Conservation (phyloP, 2,888 invertebrate species). For the Abrostola tripartita region DNA sequence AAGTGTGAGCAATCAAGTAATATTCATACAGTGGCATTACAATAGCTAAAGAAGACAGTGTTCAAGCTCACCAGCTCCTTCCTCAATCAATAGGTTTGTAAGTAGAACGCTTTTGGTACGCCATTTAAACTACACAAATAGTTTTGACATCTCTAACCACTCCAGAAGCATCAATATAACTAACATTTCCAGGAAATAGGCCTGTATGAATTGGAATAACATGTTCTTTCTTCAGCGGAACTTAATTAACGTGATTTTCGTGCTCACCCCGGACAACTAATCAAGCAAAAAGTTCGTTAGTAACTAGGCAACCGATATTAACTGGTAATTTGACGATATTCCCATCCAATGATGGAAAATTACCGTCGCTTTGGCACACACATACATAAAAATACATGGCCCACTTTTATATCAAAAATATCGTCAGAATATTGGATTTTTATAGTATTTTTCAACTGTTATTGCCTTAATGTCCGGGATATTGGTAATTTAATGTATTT, state of each 20-base stretch:
- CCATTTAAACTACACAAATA: too few relatives aligned
- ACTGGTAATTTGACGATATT: constrained; percentile 8
- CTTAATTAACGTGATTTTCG: constrained; percentile 29
- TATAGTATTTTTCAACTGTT: constrained; percentile 56
- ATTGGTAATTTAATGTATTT: constrained; percentile 22
- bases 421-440: constrained; percentile 65
- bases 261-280: constrained; percentile 17
- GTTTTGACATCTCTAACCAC: background rate
- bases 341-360: constrained; percentile 5
- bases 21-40: too few relatives aligned
- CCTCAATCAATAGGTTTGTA: too few relatives aligned
- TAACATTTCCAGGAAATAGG: background rate
- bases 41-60: too few relatives aligned
- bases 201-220: constrained; percentile 17
- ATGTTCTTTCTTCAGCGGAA: constrained; percentile 16
- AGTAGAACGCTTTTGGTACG: too few relatives aligned
- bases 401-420: constrained; percentile 63
- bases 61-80: too few relatives aligned
- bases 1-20: too few relatives aligned
- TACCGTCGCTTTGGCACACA: constrained; percentile 23
- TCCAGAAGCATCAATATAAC: background rate
- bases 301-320: constrained; percentile 55
- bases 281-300: constrained; percentile 27
- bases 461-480: constrained; percentile 50
- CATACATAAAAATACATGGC: constrained; percentile 71